Evolutionary conservation across 2,888 invertebrate genomes (phyloP).

Genomic region (Tinea semifulvella): DNA sequence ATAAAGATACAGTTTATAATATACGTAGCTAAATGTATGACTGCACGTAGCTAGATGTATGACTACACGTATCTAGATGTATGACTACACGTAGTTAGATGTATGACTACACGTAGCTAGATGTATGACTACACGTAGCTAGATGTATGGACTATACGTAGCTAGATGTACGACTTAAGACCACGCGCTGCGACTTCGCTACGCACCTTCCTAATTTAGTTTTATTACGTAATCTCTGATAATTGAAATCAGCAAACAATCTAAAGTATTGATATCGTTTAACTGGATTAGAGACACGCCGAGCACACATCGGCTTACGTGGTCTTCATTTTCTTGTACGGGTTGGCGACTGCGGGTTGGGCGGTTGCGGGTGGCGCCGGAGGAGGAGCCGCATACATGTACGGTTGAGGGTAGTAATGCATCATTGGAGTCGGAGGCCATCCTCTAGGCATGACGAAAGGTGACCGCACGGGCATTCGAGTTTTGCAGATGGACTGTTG

Average conservation of each 20-base stretch:
- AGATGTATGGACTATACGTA: too few relatives aligned
- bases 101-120: too few relatives aligned
- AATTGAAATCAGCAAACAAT: too few relatives aligned
- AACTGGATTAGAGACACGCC: constrained; percentile 21
- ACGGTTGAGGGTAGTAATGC: constrained; percentile 60
- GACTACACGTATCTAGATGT: too few relatives aligned
- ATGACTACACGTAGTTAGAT: too few relatives aligned
- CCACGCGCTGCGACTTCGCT: constrained; percentile 62
- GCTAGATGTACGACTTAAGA: too few relatives aligned
- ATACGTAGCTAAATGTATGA: too few relatives aligned
- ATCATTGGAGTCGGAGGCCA: constrained; percentile 59
- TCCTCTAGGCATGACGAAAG: constrained; percentile 51
- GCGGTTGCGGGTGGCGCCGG: constrained; percentile 49
- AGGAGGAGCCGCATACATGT: constrained; percentile 62
- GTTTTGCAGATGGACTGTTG: constrained; percentile 71
- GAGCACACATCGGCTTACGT: constrained; percentile 65
- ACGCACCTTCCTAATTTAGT: too few relatives aligned
- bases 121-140: too few relatives aligned
- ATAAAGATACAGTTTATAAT: too few relatives aligned
- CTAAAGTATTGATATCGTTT: not conserved
- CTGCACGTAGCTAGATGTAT: too few relatives aligned
- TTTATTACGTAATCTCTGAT: too few relatives aligned
- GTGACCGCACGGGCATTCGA: constrained; percentile 58
- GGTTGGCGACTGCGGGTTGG: constrained; percentile 66
- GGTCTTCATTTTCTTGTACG: constrained; percentile 92